These are phyloP conservation scores for Amphiprion clarkii DNA, from an alignment of 2,797 vertebrate genomes.

Conservation along the genomic window DNA sequence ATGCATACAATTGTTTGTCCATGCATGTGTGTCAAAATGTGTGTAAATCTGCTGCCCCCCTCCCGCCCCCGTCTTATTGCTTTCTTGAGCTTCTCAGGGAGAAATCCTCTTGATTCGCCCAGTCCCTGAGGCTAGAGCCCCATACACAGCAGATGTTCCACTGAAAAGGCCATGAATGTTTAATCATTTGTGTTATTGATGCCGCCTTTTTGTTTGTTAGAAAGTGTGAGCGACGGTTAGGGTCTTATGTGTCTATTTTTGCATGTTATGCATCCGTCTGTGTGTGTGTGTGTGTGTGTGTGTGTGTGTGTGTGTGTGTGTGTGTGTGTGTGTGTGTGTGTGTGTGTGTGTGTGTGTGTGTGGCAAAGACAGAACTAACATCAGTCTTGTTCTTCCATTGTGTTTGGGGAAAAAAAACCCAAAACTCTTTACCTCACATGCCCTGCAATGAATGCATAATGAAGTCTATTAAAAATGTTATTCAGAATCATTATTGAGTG, in stretches of 20 bases:
- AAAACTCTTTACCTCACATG: constrained; percentile 37
- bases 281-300: constrained; percentile 27
- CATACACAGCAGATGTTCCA: constrained; percentile 87
- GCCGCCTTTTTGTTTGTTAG: constrained; percentile 86
- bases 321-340: constrained; percentile 18
- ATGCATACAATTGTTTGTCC: constrained; percentile 30
- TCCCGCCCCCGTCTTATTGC: constrained; percentile 85
- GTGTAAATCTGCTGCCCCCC: constrained; percentile 57
- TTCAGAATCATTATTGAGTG: constrained; percentile 56
- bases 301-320: constrained; percentile 17
- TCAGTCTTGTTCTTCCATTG: constrained; percentile 32
- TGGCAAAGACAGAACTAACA: constrained; percentile 23
- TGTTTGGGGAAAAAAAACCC: not conserved
- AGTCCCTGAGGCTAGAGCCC: constrained; percentile 85
- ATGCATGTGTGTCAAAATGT: constrained; percentile 33
- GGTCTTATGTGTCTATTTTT: constrained; percentile 75
- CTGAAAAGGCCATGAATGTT: constrained; percentile 90
- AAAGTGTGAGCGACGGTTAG: constrained; percentile 78
- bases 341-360: constrained; percentile 26
- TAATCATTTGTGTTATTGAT: constrained; percentile 93
- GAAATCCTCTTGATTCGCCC: constrained; percentile 87
- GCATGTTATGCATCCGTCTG: constrained; percentile 59
- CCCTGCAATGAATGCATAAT: constrained; percentile 61
- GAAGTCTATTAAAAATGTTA: constrained; percentile 64
- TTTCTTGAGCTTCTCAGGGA: constrained; percentile 83